Evolutionary conservation across 2,113 vertebrate species (phyloP).

Genomic region (Mormyrus lacerda): DNA sequence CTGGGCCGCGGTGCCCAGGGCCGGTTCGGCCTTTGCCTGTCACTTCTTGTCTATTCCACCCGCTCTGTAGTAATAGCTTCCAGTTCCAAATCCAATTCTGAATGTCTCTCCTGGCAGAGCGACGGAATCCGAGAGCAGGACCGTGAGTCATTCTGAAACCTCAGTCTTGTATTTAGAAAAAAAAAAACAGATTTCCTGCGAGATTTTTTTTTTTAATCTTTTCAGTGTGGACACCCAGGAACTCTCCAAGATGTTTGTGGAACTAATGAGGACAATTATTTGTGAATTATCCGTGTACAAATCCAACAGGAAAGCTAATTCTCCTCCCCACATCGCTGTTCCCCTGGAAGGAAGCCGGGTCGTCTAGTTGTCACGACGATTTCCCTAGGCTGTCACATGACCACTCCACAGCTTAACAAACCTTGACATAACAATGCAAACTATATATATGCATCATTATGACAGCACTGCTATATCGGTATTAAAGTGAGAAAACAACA

Average conservation of each 20-base stretch:
- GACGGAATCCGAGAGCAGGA: background rate
- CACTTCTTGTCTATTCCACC: constrained; percentile 28
- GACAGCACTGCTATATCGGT: background rate
- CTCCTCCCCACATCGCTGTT: background rate
- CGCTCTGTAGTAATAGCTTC: constrained; percentile 8
- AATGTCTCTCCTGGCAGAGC: constrained; percentile 5
- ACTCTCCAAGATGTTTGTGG: background rate
- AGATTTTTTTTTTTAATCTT: background rate
- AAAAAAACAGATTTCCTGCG: constrained; percentile 6
- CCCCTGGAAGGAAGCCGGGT: background rate
- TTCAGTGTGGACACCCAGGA: background rate
- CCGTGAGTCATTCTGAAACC: constrained; percentile 1
- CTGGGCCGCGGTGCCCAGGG: background rate
- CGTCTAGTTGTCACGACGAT: background rate
- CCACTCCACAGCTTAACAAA: background rate
- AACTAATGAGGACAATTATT: background rate
- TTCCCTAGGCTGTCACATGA: background rate
- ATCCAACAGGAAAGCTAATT: background rate
- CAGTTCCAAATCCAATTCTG: constrained; percentile 21
- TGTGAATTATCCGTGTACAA: background rate
- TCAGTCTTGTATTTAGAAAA: background rate
- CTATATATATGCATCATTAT: background rate
- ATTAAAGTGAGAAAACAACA: background rate
- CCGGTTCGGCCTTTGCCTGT: constrained; percentile 12
- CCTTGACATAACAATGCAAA: background rate